phyloP scores from a whole-genome alignment of 2,797 vertebrate species.

The Triplophysa bombifrons region DNA sequence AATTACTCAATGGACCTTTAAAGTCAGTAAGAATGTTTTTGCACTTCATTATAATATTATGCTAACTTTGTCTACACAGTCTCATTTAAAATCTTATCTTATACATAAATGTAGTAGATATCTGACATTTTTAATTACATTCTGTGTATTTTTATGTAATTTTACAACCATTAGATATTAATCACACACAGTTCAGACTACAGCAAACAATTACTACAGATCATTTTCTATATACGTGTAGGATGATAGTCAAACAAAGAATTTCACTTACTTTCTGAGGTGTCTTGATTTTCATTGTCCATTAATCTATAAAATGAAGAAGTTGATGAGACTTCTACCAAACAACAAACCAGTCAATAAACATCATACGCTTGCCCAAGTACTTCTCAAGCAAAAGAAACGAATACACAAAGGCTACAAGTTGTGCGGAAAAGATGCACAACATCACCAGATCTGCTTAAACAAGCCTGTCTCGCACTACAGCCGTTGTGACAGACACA shows the following conservation, averaged over 20 bases:
- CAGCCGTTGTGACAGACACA: constrained; percentile 39
- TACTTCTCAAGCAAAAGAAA: constrained; percentile 2
- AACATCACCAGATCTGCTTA: constrained; percentile 36
- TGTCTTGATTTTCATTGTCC: constrained; percentile 46
- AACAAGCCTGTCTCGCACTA: constrained; percentile 38
- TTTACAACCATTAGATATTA: not conserved
- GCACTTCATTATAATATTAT: no score
- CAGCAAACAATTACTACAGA: not conserved
- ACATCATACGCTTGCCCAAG: not conserved
- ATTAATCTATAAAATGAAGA: constrained; percentile 45
- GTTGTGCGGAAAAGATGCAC: constrained; percentile 41
- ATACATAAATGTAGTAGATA: no score
- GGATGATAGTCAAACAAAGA: no score
- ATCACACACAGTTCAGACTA: not conserved
- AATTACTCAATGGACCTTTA: no score
- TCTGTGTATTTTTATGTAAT: not conserved
- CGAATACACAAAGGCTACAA: constrained; percentile 10
- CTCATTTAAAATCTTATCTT: no score
- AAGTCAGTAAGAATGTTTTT: no score
- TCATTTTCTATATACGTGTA: not conserved
- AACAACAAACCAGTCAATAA: not conserved
- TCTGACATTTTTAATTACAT: not conserved
- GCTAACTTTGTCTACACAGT: no score
- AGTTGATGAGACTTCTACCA: not conserved
- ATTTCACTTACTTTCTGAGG: constrained; percentile 41